A percentile compares a stretch with the other conserved stretches of the same genome.
Conservation (phyloP, 1,140 invertebrate genomes). For the Tetranychus cinnabarinus region DNA sequence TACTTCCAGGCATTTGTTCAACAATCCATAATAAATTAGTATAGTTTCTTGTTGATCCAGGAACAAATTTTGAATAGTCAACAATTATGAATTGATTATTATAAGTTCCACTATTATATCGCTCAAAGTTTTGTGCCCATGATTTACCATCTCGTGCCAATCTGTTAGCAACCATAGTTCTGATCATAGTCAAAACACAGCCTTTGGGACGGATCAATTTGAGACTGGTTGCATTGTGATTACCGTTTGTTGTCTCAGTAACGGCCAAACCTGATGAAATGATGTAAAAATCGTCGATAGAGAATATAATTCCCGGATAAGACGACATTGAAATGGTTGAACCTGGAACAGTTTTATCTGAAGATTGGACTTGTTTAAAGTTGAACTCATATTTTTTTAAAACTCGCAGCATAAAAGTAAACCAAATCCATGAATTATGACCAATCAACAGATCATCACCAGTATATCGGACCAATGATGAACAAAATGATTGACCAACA, state of each 20-base stretch:
- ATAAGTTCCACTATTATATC: slow-evolving; percentile 21
- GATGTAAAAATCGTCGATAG: slow-evolving; percentile 22
- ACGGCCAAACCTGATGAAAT: slow-evolving; percentile 19
- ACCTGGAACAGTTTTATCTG: background rate
- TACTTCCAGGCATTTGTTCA: slow-evolving; percentile 21
- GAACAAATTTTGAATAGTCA: slow-evolving; percentile 18
- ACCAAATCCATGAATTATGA: slow-evolving; percentile 19
- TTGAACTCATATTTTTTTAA: slow-evolving; percentile 22
- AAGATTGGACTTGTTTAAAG: slow-evolving; percentile 13
- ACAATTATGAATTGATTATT: slow-evolving; percentile 24
- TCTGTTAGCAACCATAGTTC: slow-evolving; percentile 20
- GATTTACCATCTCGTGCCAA: slow-evolving; percentile 18
- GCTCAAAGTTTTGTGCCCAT: slow-evolving; percentile 16
- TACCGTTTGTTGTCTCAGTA: slow-evolving; percentile 21
- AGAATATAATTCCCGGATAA: slow-evolving; percentile 19
- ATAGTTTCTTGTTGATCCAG: slow-evolving; percentile 2
- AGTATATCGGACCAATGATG: slow-evolving; percentile 34
- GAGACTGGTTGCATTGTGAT: slow-evolving; percentile 18
- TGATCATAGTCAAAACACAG: slow-evolving; percentile 18
- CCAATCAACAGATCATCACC: slow-evolving; percentile 10
- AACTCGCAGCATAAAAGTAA: slow-evolving; percentile 19
- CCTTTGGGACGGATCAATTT: slow-evolving; percentile 15
- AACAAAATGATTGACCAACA: slow-evolving; percentile 27
- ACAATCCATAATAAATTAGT: slow-evolving; percentile 19
- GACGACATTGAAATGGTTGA: slow-evolving; percentile 2